Evolutionary conservation across 1,140 invertebrate species (phyloP).

Genomic region (Diachasmimorpha longicaudata): DNA sequence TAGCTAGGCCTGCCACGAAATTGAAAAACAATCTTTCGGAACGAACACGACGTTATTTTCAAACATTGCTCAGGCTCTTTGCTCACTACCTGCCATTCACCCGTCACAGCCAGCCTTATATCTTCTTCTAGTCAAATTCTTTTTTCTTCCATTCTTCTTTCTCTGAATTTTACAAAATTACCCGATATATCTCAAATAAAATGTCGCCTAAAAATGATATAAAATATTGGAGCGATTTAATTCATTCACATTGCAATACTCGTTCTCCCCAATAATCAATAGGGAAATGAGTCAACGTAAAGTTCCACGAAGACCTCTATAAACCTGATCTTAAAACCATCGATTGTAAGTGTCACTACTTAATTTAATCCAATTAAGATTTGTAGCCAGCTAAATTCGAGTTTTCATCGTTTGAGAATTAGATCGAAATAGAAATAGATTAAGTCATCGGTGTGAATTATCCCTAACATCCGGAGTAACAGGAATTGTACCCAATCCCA

Average conservation of each 20-base stretch:
- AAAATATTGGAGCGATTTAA: too few species aligned
- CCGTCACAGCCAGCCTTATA: slow-evolving; percentile 17
- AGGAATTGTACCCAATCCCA: not conserved
- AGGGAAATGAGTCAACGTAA: too few species aligned
- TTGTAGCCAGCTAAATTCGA: too few species aligned
- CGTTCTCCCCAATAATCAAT: too few species aligned
- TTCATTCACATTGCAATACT: too few species aligned
- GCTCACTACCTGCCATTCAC: slow-evolving; percentile 32
- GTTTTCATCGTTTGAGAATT: too few species aligned
- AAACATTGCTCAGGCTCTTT: slow-evolving; percentile 31
- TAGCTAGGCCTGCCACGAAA: slow-evolving; percentile 8
- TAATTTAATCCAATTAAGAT: too few species aligned
- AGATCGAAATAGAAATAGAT: too few species aligned
- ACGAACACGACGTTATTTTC: slow-evolving; percentile 33
- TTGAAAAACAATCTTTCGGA: slow-evolving; percentile 34
- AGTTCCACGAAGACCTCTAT: too few species aligned
- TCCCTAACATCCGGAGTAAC: not conserved
- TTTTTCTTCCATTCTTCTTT: not conserved
- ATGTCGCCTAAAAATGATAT: not conserved
- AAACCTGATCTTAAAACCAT: too few species aligned
- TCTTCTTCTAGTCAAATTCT: not conserved
- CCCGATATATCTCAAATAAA: not conserved
- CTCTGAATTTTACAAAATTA: not conserved
- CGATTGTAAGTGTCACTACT: too few species aligned
- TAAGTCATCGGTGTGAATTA: not conserved